Conservation (phyloP, 2,888 invertebrate species). For the Agriopis aurantiaria region DNA sequence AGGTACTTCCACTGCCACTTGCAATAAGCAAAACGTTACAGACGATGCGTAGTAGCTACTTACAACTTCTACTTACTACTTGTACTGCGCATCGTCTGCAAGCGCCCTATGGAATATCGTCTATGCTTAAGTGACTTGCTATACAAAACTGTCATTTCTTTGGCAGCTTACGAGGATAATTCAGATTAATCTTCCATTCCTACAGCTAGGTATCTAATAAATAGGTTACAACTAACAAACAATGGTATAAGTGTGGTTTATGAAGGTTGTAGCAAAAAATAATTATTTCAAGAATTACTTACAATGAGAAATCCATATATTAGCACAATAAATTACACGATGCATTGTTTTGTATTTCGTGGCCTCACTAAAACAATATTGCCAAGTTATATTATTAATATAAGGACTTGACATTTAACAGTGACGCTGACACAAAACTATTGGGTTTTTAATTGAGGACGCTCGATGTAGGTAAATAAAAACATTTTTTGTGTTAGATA, state of each 20-base stretch:
- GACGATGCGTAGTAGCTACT: too few relatives aligned
- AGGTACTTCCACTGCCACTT: too few relatives aligned
- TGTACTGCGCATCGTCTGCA: too few relatives aligned
- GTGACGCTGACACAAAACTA: too few relatives aligned
- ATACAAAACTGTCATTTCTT: too few relatives aligned
- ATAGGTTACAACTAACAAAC: neutral
- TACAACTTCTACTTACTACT: too few relatives aligned
- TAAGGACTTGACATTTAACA: neutral
- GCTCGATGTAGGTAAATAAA: too few relatives aligned
- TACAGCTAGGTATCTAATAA: neutral
- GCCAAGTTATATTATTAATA: neutral
- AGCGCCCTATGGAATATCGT: too few relatives aligned
- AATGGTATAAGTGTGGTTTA: neutral
- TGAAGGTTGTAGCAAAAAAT: neutral
- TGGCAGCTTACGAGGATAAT: neutral
- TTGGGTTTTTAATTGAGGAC: too few relatives aligned
- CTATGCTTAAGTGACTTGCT: too few relatives aligned
- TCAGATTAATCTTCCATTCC: neutral
- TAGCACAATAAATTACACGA: slow-evolving; percentile 9
- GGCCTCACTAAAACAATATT: slow-evolving; percentile 11
- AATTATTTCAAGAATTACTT: neutral
- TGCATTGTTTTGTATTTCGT: slow-evolving; percentile 15
- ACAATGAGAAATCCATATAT: slow-evolving; percentile 14
- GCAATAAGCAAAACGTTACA: too few relatives aligned
- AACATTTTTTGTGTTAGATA: too few relatives aligned